Percentiles rank a stretch among this genome's conserved stretches.
phyloP scores from a whole-genome alignment of 1,140 invertebrate genomes.

The Rhagoletis zephyria region DNA sequence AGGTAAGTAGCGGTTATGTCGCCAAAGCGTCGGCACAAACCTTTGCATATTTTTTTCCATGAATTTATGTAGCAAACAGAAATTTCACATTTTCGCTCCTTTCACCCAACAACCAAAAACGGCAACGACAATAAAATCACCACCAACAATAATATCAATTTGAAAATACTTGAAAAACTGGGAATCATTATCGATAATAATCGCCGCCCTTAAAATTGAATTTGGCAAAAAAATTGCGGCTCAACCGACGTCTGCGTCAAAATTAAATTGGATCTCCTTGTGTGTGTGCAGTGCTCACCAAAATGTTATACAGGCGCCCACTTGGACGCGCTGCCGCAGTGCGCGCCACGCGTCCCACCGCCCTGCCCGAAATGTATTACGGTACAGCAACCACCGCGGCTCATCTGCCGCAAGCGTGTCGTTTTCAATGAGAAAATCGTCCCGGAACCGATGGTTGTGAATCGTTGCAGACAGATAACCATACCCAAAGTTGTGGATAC shows the following conservation, averaged over 20 bases:
- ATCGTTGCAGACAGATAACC: conserved; percentile 67
- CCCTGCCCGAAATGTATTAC: conserved; percentile 69
- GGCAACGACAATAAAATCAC: background rate
- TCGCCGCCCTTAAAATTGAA: background rate
- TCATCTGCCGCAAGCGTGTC: conserved; percentile 70
- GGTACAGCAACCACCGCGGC: conserved; percentile 67
- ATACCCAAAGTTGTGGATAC: conserved; percentile 69
- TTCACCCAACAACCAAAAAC: conserved; percentile 31
- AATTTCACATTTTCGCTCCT: conserved; percentile 41
- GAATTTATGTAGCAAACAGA: conserved; percentile 35
- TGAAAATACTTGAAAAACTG: background rate
- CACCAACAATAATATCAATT: background rate
- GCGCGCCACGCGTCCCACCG: conserved; percentile 67
- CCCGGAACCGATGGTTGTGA: conserved; percentile 69
- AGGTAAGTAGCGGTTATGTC: conserved; percentile 60
- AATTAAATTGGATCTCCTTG: background rate
- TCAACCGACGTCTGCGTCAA: background rate
- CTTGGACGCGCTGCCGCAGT: conserved; percentile 67
- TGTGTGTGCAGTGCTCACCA: conserved; percentile 62
- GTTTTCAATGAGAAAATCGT: conserved; percentile 69
- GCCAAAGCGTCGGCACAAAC: background rate
- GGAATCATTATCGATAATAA: background rate
- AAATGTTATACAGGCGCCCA: conserved; percentile 69
- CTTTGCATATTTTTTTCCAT: conserved; percentile 18
- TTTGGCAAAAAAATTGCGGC: background rate